These are phyloP conservation scores for Monodelphis domestica DNA, from an alignment of 2,797 vertebrate species.

Conservation along the genomic window DNA sequence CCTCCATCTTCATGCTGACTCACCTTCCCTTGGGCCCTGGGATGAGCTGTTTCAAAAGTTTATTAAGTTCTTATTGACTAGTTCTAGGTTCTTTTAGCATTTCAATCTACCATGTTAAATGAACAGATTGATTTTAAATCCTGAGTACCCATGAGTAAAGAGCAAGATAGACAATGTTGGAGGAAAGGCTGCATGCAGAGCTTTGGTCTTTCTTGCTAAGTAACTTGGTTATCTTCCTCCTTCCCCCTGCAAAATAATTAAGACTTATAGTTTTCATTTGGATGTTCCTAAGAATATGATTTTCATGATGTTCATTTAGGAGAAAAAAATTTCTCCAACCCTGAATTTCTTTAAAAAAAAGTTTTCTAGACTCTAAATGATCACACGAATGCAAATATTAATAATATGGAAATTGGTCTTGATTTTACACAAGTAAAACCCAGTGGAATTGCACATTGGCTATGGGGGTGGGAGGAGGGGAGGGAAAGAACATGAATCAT, in stretches of 20 bases:
- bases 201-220: not conserved
- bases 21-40: not conserved
- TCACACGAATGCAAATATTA: no score
- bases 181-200: not conserved
- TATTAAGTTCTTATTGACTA: not conserved
- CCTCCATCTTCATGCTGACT: not conserved
- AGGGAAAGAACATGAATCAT: no score
- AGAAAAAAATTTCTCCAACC: not conserved
- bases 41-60: slow-evolving; percentile 12
- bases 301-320: not conserved
- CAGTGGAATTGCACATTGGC: no score
- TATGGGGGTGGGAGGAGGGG: no score
- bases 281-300: not conserved
- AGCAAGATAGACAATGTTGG: not conserved
- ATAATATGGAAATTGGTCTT: no score
- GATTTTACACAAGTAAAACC: no score
- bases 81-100: slow-evolving; percentile 8
- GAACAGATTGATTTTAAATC: slow-evolving; percentile 43
- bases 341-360: not conserved
- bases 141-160: not conserved
- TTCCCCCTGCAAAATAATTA: not conserved
- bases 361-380: no score
- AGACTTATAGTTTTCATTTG: not conserved
- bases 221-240: not conserved
- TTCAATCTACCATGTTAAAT: slow-evolving; percentile 6